These are phyloP conservation scores for Sphyrna mokarran DNA, from an alignment of 2,113 vertebrate species.

Conservation along the genomic window DNA sequence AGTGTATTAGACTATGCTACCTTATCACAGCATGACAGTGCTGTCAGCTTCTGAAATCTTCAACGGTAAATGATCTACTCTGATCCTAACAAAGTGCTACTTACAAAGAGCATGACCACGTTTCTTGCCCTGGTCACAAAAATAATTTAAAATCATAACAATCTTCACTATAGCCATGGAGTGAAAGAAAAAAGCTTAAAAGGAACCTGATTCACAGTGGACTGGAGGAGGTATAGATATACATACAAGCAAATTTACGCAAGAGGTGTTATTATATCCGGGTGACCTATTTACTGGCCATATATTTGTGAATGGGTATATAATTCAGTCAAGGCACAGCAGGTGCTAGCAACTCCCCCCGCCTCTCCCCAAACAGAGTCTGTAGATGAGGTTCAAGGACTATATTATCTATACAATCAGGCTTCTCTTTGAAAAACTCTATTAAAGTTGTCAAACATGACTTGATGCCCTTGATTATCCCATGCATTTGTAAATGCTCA, in stretches of 20 bases:
- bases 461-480: neutral
- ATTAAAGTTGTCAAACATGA: conserved; percentile 5
- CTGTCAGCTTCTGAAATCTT: conserved; percentile 1
- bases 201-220: neutral
- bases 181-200: neutral
- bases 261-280: neutral
- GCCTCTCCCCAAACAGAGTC: neutral
- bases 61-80: neutral
- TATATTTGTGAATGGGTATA: neutral
- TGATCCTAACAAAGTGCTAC: neutral
- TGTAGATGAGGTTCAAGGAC: neutral
- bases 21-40: conserved; percentile 4
- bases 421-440: neutral
- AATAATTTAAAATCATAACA: neutral
- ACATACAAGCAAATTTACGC: neutral
- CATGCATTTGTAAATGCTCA: neutral
- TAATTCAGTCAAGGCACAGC: neutral
- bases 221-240: neutral
- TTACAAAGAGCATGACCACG: neutral
- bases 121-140: neutral
- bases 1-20: conserved; percentile 40
- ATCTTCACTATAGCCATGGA: neutral
- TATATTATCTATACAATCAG: neutral
- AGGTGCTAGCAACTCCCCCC: neutral
- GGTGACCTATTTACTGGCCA: neutral